Base-by-base conservation (phyloP, 1,140 invertebrate genomes). In the Hycleus cichorii region DNA sequence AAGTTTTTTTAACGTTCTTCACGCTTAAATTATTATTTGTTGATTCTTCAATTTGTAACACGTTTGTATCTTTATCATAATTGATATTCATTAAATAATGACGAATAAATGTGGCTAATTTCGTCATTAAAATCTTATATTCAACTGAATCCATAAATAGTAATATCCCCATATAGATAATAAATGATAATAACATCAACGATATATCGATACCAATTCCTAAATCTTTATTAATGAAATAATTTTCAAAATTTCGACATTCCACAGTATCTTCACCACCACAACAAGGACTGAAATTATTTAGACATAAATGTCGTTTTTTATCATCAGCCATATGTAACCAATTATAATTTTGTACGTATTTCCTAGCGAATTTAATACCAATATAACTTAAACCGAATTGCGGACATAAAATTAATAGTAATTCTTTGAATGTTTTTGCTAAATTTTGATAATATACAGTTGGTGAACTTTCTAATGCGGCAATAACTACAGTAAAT, bases 341-440 rank as follows among this genome's bases (percentile, higher is more conserved):
- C 52, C 67, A 67, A 52, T 70, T 67, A 46, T 69, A 67, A 45
- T 66, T 66, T 12, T 62, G 49, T 1, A 69, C 65, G 1, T 56
- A 60, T 58, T 69, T 67, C 39, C 53, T 61, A 9, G 61, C 49
- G 55, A 67, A 69, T 8, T 57, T 55, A 2, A 67, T 38, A 3
- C 58, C 53, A 9, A 48, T 55, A 47, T 61, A 62, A n/a, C 60
- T 61, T 8, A 70, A 47, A 18, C 49, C 60, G 45, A 67, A 67
- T 47, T 65, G 68, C n/a, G 68, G 68, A 44, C 55, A 62, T 12
- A 67, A 52, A 5, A 59, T 18, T 6, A 64, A 39, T 24, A 66
- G 63, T n/a, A 66, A 12, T 12, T 27, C 38, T 48, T 63, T 11
- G 67, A 57, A 18, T 25, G 10, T 7, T 60, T 32, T 10, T 52